phyloP scores from a whole-genome alignment of 2,797 vertebrate genomes.

The Rhynchonycteris naso region DNA sequence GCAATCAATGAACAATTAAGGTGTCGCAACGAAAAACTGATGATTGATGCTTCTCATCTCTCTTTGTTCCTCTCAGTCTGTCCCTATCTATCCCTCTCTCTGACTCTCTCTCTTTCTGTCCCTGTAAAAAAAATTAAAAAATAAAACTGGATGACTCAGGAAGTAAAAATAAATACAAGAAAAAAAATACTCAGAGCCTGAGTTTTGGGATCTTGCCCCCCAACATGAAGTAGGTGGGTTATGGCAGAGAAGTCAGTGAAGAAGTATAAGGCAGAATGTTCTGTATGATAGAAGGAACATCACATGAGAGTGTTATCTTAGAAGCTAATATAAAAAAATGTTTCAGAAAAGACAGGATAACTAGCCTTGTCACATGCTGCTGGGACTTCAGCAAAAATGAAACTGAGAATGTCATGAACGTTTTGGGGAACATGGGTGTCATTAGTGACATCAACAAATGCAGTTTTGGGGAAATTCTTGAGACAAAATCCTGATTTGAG shows the following conservation, averaged over 20 bases:
- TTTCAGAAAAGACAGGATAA: background rate
- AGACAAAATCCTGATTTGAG: background rate
- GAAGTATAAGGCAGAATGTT: background rate
- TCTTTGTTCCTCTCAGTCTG: too few species aligned
- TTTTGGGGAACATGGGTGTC: too few species aligned
- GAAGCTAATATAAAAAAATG: background rate
- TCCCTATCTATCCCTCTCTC: too few species aligned
- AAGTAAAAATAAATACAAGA: background rate
- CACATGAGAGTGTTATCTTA: background rate
- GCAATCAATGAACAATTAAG: too few species aligned
- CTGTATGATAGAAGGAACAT: background rate
- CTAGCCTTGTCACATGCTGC: background rate
- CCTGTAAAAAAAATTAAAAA: too few species aligned
- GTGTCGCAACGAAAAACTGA: too few species aligned
- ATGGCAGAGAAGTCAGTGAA: background rate
- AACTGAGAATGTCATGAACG: background rate
- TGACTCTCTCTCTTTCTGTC: too few species aligned
- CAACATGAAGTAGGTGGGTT: background rate
- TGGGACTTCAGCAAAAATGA: background rate
- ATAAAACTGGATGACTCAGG: too few species aligned
- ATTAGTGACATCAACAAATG: background rate
- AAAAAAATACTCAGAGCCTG: background rate
- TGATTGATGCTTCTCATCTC: too few species aligned
- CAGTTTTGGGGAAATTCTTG: background rate
- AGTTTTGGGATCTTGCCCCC: background rate